Conservation (phyloP, 2,113 vertebrate genomes). For the Prochilodus magdalenae region DNA sequence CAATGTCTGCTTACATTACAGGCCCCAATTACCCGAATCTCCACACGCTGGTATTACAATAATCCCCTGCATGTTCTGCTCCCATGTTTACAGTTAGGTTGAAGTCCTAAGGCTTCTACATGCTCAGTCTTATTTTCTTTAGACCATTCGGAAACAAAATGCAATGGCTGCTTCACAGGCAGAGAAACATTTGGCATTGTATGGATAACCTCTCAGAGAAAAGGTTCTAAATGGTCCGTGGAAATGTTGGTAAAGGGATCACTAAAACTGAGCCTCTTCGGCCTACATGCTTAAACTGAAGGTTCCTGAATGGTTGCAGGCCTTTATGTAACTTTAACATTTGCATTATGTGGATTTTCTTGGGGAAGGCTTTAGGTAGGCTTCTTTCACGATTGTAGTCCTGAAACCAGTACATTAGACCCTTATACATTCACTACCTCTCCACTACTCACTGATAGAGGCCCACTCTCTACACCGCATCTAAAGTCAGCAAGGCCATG, state of each 20-base stretch:
- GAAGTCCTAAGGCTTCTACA: constrained; percentile 6
- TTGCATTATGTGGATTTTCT: background rate
- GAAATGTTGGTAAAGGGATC: background rate
- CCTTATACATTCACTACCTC: background rate
- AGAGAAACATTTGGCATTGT: background rate
- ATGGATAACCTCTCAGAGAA: background rate
- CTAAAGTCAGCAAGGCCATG: background rate
- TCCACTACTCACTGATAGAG: background rate
- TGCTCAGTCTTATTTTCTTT: background rate
- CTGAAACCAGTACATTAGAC: constrained; percentile 8
- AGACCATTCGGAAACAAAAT: background rate
- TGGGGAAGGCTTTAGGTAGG: too few relatives aligned
- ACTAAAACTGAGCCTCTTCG: background rate
- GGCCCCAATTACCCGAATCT: constrained; percentile 37
- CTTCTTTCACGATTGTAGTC: too few relatives aligned
- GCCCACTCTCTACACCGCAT: background rate
- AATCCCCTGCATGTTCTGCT: constrained; percentile 35
- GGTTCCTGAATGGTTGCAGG: background rate
- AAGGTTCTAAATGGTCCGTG: background rate
- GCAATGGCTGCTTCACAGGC: background rate
- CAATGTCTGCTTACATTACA: constrained; percentile 37
- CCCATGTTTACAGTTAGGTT: constrained; percentile 21
- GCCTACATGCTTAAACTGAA: background rate
- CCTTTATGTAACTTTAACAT: background rate
- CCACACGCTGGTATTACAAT: constrained; percentile 19